A percentile compares a stretch with the other conserved stretches of the same genome.
These are phyloP conservation scores for Morpho achilles DNA, from an alignment of 2,888 invertebrate species.

Conservation along the genomic window DNA sequence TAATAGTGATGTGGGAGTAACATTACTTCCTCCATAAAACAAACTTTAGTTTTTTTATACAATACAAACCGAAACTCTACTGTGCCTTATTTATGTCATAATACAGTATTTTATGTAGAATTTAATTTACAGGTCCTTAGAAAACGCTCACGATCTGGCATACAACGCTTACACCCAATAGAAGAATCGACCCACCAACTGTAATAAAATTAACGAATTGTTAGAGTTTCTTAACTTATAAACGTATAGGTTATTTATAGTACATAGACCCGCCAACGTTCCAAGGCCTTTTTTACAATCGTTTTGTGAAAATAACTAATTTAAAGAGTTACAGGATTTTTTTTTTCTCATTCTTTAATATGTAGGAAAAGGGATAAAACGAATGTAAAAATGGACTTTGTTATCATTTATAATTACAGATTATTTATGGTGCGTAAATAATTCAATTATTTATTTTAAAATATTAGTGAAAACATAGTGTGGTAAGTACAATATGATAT, in stretches of 20 bases:
- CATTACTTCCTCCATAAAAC: no score
- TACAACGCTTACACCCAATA: slow-evolving; percentile 79
- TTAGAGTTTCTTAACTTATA: slow-evolving; percentile 17
- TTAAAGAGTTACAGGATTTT: slow-evolving; percentile 3
- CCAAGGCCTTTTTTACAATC: slow-evolving; percentile 21
- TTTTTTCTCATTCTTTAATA: background rate
- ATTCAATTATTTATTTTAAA: slow-evolving; percentile 9
- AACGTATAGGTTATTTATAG: slow-evolving; percentile 26
- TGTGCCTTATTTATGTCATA: background rate
- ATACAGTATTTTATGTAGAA: background rate
- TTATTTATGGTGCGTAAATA: slow-evolving; percentile 8
- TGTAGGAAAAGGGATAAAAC: background rate
- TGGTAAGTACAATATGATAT: slow-evolving; percentile 27
- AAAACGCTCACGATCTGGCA: slow-evolving; percentile 78
- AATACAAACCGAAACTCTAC: no score
- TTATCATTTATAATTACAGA: slow-evolving; percentile 14
- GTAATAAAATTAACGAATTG: slow-evolving; percentile 17
- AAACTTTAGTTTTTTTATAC: no score
- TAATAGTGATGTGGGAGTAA: no score
- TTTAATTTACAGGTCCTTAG: slow-evolving; percentile 61
- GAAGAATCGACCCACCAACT: slow-evolving; percentile 48
- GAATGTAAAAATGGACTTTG: slow-evolving; percentile 14
- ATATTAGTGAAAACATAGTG: slow-evolving; percentile 16
- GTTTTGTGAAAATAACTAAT: slow-evolving; percentile 15
- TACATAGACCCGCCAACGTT: slow-evolving; percentile 26